Evolutionary conservation across 2,113 vertebrate species (phyloP), one percentile per base, ranked within the genome.

Genomic region (Phalacrocorax aristotelis): DNA sequence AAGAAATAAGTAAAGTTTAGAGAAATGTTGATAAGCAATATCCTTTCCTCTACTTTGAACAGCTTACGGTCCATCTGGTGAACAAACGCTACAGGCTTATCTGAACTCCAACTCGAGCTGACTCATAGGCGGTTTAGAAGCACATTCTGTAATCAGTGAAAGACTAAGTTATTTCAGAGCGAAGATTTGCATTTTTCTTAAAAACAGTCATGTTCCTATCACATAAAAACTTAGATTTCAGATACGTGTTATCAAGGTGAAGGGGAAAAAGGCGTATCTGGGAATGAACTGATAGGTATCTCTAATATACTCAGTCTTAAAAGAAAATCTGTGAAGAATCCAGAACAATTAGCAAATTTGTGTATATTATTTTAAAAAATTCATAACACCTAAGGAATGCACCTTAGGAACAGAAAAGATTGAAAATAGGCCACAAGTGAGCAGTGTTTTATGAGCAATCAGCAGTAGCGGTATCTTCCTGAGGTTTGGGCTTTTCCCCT

Each of bases 111-210:
- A 87, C 96, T 97, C 92, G 90, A 72, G 40, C 93, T 96, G 95
- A 96, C 94, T 97, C 95, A 97, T 3, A 69, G 71, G 79, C 49
- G 0, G 62, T 83, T 97, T 49, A 85, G 91, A 97, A 96, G 97
- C 95, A 95, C 62, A 91, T 91, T 96, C 95, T 97, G 97, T 93
- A 93, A 96, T 87, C 95, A 96, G 89, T 91, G 97, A 97, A 97
- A 97, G 95, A 96, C 79, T 78, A 68, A 90, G 83, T 94, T 95
- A 85, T 96, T 97, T 96, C 91, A 97, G 96, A 97, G 82, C 93
- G 91, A 97, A 97, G 88, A 97, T 97, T 96, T 96, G 91, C 92
- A 92, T 89, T 97, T 92, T 42, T 92, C 23, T 44, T 94, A 44
- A 87, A 88, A 95, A 83, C 76, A 87, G 87, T 66, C 74, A 11